These are phyloP conservation scores for Oryzias curvinotus DNA, from an alignment of 2,113 vertebrate genomes.

Conservation along the genomic window DNA sequence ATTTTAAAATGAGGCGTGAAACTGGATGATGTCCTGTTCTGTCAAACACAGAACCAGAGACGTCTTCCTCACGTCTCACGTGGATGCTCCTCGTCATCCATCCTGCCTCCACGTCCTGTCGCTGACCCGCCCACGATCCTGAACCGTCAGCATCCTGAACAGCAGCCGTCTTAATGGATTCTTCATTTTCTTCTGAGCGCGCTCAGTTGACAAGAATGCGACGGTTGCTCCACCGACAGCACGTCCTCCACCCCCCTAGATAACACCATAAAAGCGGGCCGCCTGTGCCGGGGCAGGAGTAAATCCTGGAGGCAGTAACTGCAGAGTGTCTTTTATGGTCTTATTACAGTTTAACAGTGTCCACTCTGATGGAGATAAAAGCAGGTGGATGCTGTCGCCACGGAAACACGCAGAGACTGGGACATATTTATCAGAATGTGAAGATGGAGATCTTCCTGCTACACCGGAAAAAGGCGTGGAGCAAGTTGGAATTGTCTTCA, in stretches of 20 bases:
- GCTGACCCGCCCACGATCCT: not conserved
- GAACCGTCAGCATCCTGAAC: slow-evolving; percentile 7
- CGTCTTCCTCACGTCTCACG: no score
- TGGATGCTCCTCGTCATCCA: no score
- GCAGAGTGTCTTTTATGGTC: slow-evolving; percentile 54
- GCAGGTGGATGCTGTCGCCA: slow-evolving; percentile 19
- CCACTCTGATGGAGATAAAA: slow-evolving; percentile 51
- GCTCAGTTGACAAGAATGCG: slow-evolving; percentile 66
- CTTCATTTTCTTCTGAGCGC: slow-evolving; percentile 61
- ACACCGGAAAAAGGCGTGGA: not conserved
- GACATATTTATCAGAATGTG: slow-evolving; percentile 24
- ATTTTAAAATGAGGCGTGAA: no score
- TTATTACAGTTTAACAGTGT: slow-evolving; percentile 60
- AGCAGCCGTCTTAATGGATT: slow-evolving; percentile 47
- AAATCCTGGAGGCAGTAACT: slow-evolving; percentile 50
- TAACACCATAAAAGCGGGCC: slow-evolving; percentile 52
- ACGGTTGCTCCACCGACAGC: slow-evolving; percentile 36
- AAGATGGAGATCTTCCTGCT: slow-evolving; percentile 44
- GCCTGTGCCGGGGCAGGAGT: slow-evolving; percentile 52
- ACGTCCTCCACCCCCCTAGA: slow-evolving; percentile 49
- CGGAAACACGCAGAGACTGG: slow-evolving; percentile 8
- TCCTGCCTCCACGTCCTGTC: no score
- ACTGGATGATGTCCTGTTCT: no score
- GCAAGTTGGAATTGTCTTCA: no score
- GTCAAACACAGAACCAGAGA: no score